Evolutionary conservation across 2,888 invertebrate genomes (phyloP), one percentile per base, ranked within the genome.

Genomic region (Icerya purchasi): DNA sequence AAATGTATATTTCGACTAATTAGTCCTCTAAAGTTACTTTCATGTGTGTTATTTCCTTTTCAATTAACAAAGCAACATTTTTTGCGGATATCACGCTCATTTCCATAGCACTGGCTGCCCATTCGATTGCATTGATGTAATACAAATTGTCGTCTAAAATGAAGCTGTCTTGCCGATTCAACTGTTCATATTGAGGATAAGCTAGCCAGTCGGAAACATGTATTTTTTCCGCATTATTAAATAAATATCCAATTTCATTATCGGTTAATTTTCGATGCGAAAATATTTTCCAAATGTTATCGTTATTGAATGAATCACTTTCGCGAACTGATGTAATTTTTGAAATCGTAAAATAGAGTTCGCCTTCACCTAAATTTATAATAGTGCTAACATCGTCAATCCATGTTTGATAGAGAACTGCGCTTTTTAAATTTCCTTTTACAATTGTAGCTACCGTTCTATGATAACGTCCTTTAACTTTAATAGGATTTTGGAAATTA

Each of bases 51-150:
- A 49, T 22, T 50, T 59, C 60, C 58, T 76, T 73, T 63, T 72
- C 69, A 0, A 75, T 73, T 53, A 80, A 68, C 56, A 78, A 69
- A 10, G 81, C 81, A 23, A 77, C 76, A 70, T 82, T 82, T 67
- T 75, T 74, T 2, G 75, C 80, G 51, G 75, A 75, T 61, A 82
- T 75, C 5, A 74, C 73, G 67, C 76, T 76, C 79, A 80, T 82
- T 71, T 82, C 82, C 76, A 82, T 81, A 0, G 81, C 79, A 67
- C 80, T 80, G 1, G 80, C 79, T 1, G 77, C 76, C 75, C 77
- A 76, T 68, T 82, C 82, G 57, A 82, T 76, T 2, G 77, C 76
- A 71, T 80, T 82, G 0, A 78, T 68, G 66, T 81, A 75, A 67
- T 77, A 82, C 55, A 82, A 65, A 19, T 71, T 69, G 51, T 75